Evolutionary conservation across 2,797 vertebrate genomes (phyloP).

Genomic region (Hafferia zeledoni): DNA sequence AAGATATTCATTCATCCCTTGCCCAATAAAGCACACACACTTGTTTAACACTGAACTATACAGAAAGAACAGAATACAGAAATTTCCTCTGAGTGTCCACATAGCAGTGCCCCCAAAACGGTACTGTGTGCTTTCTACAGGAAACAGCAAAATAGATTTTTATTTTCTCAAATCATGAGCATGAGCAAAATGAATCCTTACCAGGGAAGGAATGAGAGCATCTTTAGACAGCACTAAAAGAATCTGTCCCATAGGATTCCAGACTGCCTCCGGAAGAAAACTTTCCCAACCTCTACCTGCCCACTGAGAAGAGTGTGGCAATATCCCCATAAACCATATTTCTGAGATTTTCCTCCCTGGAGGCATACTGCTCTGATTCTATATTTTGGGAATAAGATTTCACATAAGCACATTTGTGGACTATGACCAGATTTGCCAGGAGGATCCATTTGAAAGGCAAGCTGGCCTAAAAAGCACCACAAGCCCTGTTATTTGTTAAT

Average conservation of each 20-base stretch:
- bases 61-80: not conserved
- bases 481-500: not conserved
- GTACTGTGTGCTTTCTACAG: not conserved
- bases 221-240: not conserved
- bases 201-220: not conserved
- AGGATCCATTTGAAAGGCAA: not conserved
- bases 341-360: not conserved
- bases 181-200: not conserved
- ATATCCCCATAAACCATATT: not conserved
- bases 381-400: not conserved
- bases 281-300: not conserved
- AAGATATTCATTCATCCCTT: not conserved
- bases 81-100: not conserved
- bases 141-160: not conserved
- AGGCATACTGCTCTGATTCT: not conserved
- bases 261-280: not conserved
- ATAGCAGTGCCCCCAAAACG: not conserved
- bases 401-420: not conserved
- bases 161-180: not conserved
- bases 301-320: not conserved
- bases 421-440: not conserved
- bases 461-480: not conserved
- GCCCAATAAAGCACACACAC: not conserved
- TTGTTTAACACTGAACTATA: not conserved
- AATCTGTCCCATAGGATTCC: not conserved